A percentile compares a stretch with the other conserved stretches of the same genome.
Conservation (phyloP, 2,888 invertebrate species). For the Pseudolycoriella hygida region DNA sequence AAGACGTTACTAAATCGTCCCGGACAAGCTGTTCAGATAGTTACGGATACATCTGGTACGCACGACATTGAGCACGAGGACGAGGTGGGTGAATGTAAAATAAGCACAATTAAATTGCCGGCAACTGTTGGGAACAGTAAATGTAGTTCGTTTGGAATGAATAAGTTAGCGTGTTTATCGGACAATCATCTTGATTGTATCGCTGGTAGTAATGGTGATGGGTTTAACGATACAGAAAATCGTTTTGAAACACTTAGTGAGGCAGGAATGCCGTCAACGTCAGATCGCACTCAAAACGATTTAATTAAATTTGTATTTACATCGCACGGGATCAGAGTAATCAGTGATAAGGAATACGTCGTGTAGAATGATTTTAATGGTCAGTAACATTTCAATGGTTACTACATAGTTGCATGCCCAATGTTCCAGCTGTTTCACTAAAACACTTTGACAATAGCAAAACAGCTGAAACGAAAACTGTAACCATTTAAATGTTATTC, state of each 20-base stretch:
- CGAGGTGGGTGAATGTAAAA: constrained; percentile 13
- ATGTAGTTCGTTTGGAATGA: not conserved
- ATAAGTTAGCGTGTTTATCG: constrained; percentile 17
- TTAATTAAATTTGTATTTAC: constrained; percentile 56
- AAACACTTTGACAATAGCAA: no score
- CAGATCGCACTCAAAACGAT: constrained; percentile 33
- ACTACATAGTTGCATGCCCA: no score
- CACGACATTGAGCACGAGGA: constrained; percentile 10
- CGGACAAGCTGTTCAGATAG: constrained; percentile 57
- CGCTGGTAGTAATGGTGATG: constrained; percentile 13
- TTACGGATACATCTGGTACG: constrained; percentile 29
- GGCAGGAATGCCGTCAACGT: constrained; percentile 4
- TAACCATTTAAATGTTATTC: no score
- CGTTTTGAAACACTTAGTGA: constrained; percentile 12
- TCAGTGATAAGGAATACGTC: constrained; percentile 60
- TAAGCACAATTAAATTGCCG: constrained; percentile 11
- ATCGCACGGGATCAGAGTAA: constrained; percentile 61
- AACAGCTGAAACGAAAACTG: no score
- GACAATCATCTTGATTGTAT: constrained; percentile 21
- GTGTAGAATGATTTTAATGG: constrained; percentile 26
- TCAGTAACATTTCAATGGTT: no score
- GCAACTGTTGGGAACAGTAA: constrained; percentile 5
- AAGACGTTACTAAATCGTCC: constrained; percentile 29
- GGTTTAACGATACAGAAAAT: constrained; percentile 33
- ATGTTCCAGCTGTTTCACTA: no score